A percentile compares a stretch with the other conserved stretches of the same genome.
Conservation (phyloP, 2,797 vertebrate species). For the Leptoclinus maculatus region DNA sequence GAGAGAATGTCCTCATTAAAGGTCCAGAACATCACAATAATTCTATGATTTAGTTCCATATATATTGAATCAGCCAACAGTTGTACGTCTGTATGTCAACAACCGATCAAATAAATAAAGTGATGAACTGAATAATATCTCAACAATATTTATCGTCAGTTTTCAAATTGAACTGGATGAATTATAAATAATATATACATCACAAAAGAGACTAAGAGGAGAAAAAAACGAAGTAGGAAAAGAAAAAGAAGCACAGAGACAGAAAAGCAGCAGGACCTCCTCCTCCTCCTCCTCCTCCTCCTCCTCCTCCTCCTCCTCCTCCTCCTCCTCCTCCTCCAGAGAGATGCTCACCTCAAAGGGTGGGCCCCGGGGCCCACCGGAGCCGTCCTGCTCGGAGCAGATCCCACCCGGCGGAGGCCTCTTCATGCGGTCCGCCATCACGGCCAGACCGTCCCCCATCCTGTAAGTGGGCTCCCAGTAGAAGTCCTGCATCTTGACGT, state of each 20-base stretch:
- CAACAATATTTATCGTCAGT: no score
- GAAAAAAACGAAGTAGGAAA: not conserved
- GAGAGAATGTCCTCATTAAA: no score
- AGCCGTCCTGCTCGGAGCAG: slow-evolving; percentile 88
- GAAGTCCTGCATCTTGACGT: slow-evolving; percentile 93
- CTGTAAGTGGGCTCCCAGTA: slow-evolving; percentile 93
- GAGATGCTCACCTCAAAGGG: slow-evolving; percentile 89
- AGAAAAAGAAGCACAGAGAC: not conserved
- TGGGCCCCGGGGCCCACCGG: slow-evolving; percentile 79
- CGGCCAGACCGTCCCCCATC: slow-evolving; percentile 86
- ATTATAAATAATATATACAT: no score
- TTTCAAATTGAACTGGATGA: no score
- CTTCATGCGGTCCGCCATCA: slow-evolving; percentile 88
- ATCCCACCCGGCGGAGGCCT: slow-evolving; percentile 88
- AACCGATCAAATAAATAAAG: no score
- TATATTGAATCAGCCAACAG: no score
- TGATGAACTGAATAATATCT: no score
- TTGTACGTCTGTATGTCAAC: no score
- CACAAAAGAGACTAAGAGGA: not conserved
- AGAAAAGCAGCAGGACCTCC: slow-evolving; percentile 18
- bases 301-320: slow-evolving; percentile 20
- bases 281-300: not conserved
- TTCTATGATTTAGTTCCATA: no score
- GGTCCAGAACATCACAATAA: no score
- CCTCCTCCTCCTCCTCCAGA: no score